Evolutionary conservation across 2,888 invertebrate genomes (phyloP).

Genomic region (Acronicta aceris): DNA sequence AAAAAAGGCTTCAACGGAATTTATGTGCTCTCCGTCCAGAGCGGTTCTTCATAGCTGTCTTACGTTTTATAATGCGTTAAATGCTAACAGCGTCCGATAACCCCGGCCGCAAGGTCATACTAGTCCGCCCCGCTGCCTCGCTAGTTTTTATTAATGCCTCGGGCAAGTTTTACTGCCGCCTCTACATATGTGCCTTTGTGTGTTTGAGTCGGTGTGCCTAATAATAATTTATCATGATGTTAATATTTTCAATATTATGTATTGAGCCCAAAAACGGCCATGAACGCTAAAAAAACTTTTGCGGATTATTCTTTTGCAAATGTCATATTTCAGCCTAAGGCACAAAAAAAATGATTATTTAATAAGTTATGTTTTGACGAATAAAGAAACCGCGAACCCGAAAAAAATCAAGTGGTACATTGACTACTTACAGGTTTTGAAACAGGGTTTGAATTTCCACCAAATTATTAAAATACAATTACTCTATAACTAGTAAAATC

Average conservation of each 20-base stretch:
- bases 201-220: slow-evolving; percentile 42
- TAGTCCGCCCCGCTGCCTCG: slow-evolving; percentile 72
- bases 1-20: slow-evolving; percentile 87
- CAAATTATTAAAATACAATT: not conserved
- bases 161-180: slow-evolving; percentile 69
- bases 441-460: not conserved
- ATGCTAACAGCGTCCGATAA: slow-evolving; percentile 88
- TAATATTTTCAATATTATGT: slow-evolving; percentile 29
- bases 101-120: slow-evolving; percentile 84
- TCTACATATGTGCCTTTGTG: slow-evolving; percentile 52
- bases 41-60: slow-evolving; percentile 86
- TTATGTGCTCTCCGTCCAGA: slow-evolving; percentile 79
- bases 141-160: slow-evolving; percentile 73
- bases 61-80: slow-evolving; percentile 84
- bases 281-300: slow-evolving; percentile 13
- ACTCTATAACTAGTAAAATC: too few relatives aligned
- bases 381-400: not conserved
- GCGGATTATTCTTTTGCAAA: slow-evolving; percentile 10
- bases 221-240: slow-evolving; percentile 40
- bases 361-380: slow-evolving; percentile 1
- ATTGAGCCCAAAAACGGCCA: slow-evolving; percentile 19
- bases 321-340: slow-evolving; percentile 18
- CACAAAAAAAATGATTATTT: not conserved
- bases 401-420: too few relatives aligned
- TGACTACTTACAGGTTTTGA: not conserved